Conservation (phyloP, 2,888 invertebrate genomes). For the Eupeodes luniger region DNA sequence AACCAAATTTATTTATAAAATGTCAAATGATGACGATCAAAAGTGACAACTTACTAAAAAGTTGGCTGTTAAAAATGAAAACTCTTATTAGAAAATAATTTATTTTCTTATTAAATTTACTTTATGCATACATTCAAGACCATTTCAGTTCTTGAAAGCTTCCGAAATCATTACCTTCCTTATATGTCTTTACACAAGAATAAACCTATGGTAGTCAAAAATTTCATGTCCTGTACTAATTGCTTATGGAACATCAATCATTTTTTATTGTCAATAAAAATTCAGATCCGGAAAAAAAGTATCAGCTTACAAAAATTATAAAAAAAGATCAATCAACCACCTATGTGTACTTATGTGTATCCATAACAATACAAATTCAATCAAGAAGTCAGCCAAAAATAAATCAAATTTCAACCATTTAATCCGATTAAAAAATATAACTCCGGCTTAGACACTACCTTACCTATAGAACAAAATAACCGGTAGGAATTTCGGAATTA, state of each 20-base stretch:
- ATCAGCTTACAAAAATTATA: neutral
- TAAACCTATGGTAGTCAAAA: too few relatives aligned
- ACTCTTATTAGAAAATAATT: too few relatives aligned
- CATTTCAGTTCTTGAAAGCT: neutral
- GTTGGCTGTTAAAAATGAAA: too few relatives aligned
- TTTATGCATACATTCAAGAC: too few relatives aligned
- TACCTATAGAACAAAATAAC: neutral
- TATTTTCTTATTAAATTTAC: too few relatives aligned
- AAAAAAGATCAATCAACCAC: conserved; percentile 1
- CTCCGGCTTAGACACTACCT: conserved; percentile 11
- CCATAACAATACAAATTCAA: conserved; percentile 24
- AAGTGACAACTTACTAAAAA: too few relatives aligned
- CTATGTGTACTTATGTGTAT: neutral
- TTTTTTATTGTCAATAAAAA: neutral
- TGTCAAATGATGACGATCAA: too few relatives aligned
- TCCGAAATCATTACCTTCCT: neutral
- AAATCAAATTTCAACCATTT: conserved; percentile 35
- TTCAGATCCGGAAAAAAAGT: conserved; percentile 14
- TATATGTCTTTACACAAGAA: neutral
- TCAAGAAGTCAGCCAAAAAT: conserved; percentile 32
- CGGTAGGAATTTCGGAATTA: conserved; percentile 29
- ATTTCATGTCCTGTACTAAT: too few relatives aligned
- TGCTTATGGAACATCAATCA: neutral
- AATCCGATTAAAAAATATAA: conserved; percentile 56
- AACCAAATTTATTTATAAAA: too few relatives aligned